These are phyloP conservation scores for Eulithis prunata DNA, from an alignment of 2,888 invertebrate genomes.

Conservation along the genomic window DNA sequence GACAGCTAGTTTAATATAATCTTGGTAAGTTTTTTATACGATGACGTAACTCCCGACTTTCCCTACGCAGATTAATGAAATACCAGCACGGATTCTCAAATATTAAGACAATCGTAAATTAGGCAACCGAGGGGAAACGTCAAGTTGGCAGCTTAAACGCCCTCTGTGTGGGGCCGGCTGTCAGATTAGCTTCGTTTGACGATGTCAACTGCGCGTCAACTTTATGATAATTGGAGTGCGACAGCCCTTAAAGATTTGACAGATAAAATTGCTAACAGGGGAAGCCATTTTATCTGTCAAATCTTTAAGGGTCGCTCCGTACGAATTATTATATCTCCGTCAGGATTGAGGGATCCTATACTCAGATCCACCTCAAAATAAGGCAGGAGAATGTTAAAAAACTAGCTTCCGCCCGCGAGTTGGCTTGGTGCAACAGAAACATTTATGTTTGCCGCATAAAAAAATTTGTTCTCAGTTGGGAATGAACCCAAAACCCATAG, in stretches of 20 bases:
- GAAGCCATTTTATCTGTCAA: too few species aligned
- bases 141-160: conserved; percentile 46
- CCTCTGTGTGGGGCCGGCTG: conserved; percentile 64
- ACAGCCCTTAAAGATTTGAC: conserved; percentile 55
- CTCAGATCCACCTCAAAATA: too few species aligned
- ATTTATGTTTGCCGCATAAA: too few species aligned
- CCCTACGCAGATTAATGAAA: conserved; percentile 38
- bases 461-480: too few species aligned
- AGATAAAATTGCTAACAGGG: conserved; percentile 42
- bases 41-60: conserved; percentile 32
- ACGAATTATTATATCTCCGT: background rate
- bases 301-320: background rate
- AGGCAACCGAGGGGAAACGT: conserved; percentile 52
- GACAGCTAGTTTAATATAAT: too few species aligned
- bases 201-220: conserved; percentile 66
- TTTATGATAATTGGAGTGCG: conserved; percentile 63
- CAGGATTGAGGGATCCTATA: too few species aligned
- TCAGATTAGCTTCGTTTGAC: conserved; percentile 67
- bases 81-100: conserved; percentile 39
- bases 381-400: too few species aligned
- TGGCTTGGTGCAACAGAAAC: too few species aligned
- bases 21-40: too few species aligned
- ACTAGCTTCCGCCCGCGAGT: too few species aligned
- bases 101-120: conserved; percentile 52
- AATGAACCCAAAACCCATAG: too few species aligned